Conservation (phyloP, 1,140 invertebrate genomes). For the Aphaenogaster floridana region DNA sequence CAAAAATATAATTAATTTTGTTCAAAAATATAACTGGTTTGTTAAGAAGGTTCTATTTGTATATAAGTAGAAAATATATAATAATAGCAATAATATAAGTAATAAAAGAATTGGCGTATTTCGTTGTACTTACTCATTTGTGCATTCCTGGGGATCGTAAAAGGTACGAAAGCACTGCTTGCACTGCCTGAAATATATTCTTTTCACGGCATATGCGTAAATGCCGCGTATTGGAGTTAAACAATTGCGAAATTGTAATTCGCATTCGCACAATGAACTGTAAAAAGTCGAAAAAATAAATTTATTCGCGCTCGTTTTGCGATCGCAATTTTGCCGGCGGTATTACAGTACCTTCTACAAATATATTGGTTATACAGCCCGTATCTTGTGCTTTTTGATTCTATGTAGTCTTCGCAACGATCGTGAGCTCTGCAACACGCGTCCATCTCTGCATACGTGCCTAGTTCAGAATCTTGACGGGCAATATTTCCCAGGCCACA, state of each 20-base stretch:
- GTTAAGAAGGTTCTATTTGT: too few species aligned
- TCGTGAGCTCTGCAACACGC: constrained; percentile 38
- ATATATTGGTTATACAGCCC: constrained; percentile 19
- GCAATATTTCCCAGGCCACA: constrained; percentile 42
- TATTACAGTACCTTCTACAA: constrained; percentile 17
- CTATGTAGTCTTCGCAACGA: constrained; percentile 18
- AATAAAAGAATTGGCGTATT: background rate
- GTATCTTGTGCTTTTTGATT: background rate
- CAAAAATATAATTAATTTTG: too few species aligned
- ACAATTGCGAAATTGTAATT: constrained; percentile 35
- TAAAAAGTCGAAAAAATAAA: background rate
- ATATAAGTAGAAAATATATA: background rate
- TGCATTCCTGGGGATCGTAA: constrained; percentile 1
- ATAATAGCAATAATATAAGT: background rate
- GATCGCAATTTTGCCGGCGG: background rate
- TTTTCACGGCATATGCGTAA: constrained; percentile 1
- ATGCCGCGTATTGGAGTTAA: constrained; percentile 5
- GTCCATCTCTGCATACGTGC: constrained; percentile 11
- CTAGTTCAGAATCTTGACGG: constrained; percentile 4
- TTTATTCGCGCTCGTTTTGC: background rate
- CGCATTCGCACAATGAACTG: constrained; percentile 49
- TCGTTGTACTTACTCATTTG: background rate
- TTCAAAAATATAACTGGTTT: too few species aligned
- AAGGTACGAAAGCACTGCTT: constrained; percentile 31
- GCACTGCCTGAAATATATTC: constrained; percentile 27